A percentile compares a stretch with the other conserved stretches of the same genome.
These are phyloP conservation scores for Acanthopagrus latus DNA, from an alignment of 2,797 vertebrate species.

Conservation along the genomic window DNA sequence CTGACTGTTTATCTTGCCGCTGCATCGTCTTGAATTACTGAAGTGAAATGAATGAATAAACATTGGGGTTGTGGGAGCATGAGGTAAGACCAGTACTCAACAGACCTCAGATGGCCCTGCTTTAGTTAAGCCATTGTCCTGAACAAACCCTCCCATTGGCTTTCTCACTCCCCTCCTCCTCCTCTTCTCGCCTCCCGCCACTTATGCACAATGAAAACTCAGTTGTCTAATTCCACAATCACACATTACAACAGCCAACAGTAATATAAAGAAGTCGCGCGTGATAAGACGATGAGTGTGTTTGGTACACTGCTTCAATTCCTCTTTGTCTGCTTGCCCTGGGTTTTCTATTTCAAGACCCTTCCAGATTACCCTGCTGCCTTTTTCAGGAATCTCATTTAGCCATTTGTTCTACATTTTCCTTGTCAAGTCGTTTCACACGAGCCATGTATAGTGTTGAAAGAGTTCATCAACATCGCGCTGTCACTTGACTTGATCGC, in stretches of 20 bases:
- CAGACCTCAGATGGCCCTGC: slow-evolving; percentile 68
- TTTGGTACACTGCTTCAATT: slow-evolving; percentile 8
- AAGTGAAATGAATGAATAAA: slow-evolving; percentile 59
- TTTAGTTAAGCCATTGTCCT: slow-evolving; percentile 70
- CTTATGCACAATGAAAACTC: slow-evolving; percentile 61
- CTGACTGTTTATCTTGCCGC: neutral
- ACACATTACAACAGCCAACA: slow-evolving; percentile 65
- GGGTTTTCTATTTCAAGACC: neutral
- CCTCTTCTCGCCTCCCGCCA: neutral
- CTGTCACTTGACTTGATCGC: neutral
- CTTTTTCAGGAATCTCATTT: slow-evolving; percentile 4
- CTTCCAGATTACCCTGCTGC: neutral
- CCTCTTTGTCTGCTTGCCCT: slow-evolving; percentile 13
- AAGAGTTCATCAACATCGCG: neutral
- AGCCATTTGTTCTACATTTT: neutral
- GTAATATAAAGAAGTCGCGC: slow-evolving; percentile 38
- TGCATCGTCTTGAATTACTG: slow-evolving; percentile 31
- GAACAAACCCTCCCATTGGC: slow-evolving; percentile 58
- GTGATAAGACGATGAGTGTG: slow-evolving; percentile 34
- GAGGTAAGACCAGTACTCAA: slow-evolving; percentile 67
- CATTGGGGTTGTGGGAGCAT: slow-evolving; percentile 43
- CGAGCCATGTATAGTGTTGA: neutral
- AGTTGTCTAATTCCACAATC: slow-evolving; percentile 63
- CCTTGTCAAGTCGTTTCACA: neutral
- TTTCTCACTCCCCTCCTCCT: slow-evolving; percentile 24